Evolutionary conservation across 2,113 vertebrate genomes (phyloP).

Genomic region (Tonatia bakeri): DNA sequence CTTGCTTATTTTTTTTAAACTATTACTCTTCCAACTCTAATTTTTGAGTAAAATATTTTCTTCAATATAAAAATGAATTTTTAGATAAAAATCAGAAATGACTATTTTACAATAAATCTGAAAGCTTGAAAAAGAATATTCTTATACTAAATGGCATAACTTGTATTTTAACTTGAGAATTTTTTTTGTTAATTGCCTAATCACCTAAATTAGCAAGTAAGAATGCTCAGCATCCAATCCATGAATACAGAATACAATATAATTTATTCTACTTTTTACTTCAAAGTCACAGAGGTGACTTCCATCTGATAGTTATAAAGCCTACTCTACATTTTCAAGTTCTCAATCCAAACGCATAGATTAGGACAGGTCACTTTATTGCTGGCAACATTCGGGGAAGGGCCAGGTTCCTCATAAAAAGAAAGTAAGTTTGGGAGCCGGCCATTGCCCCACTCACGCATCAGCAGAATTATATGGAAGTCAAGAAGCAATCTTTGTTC

Average conservation of each 20-base stretch:
- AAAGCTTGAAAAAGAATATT: slow-evolving; percentile 57
- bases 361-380: slow-evolving; percentile 75
- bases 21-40: slow-evolving; percentile 59
- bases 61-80: slow-evolving; percentile 70
- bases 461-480: slow-evolving; percentile 66
- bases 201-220: slow-evolving; percentile 66
- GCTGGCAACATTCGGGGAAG: slow-evolving; percentile 71
- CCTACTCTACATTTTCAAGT: slow-evolving; percentile 48
- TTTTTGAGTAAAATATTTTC: slow-evolving; percentile 71
- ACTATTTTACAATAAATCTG: slow-evolving; percentile 54
- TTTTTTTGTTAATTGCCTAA: slow-evolving; percentile 28
- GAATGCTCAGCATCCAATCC: slow-evolving; percentile 75
- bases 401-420: slow-evolving; percentile 44
- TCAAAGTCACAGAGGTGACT: slow-evolving; percentile 59
- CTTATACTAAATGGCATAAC: slow-evolving; percentile 63
- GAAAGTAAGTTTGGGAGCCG: not conserved
- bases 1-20: slow-evolving; percentile 59
- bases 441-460: slow-evolving; percentile 5
- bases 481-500: slow-evolving; percentile 54
- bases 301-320: slow-evolving; percentile 49
- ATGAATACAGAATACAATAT: slow-evolving; percentile 67
- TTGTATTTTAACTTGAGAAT: slow-evolving; percentile 62
- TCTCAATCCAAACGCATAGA: slow-evolving; percentile 58
- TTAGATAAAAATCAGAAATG: slow-evolving; percentile 72
- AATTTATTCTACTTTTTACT: slow-evolving; percentile 66